A percentile compares a stretch with the other conserved stretches of the same genome.
Conservation (phyloP, 2,113 vertebrate genomes). For the Sisor rabdophorus region DNA sequence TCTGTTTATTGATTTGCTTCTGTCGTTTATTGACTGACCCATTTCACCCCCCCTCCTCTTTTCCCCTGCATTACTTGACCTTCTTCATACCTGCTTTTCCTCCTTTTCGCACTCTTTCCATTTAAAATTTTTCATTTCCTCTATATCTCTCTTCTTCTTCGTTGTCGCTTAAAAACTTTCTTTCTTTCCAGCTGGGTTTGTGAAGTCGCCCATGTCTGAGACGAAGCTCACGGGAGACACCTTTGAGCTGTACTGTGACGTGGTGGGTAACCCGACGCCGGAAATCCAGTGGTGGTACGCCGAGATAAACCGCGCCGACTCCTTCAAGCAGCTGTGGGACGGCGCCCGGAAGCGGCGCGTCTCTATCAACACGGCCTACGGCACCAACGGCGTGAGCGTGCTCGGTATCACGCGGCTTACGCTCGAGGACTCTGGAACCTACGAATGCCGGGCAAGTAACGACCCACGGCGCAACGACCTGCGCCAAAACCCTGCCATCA, state of each 20-base stretch:
- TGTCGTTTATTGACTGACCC: slow-evolving; percentile 54
- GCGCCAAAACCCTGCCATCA: slow-evolving; percentile 95
- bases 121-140: slow-evolving; percentile 46
- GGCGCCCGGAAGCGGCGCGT: slow-evolving; percentile 92
- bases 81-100: slow-evolving; percentile 42
- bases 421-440: slow-evolving; percentile 96
- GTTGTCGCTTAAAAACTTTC: slow-evolving; percentile 50
- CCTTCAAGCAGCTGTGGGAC: slow-evolving; percentile 99
- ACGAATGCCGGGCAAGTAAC: slow-evolving; percentile 99
- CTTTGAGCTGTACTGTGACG: slow-evolving; percentile 99
- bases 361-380: slow-evolving; percentile 93
- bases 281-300: slow-evolving; percentile 99
- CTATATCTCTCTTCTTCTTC: slow-evolving; percentile 48
- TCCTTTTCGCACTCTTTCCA: slow-evolving; percentile 42
- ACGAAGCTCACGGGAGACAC: slow-evolving; percentile 98
- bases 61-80: slow-evolving; percentile 45
- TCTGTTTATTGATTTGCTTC: slow-evolving; percentile 57
- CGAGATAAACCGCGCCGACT: slow-evolving; percentile 94
- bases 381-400: slow-evolving; percentile 93
- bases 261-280: slow-evolving; percentile 93
- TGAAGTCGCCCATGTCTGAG: slow-evolving; percentile 99
- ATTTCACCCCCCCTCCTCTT: slow-evolving; percentile 1
- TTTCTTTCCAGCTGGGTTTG: slow-evolving; percentile 96
- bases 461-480: slow-evolving; percentile 95
- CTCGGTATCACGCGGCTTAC: slow-evolving; percentile 90